Evolutionary conservation across 2,797 vertebrate genomes (phyloP).

Genomic region (Sebastes ruberrimus): DNA sequence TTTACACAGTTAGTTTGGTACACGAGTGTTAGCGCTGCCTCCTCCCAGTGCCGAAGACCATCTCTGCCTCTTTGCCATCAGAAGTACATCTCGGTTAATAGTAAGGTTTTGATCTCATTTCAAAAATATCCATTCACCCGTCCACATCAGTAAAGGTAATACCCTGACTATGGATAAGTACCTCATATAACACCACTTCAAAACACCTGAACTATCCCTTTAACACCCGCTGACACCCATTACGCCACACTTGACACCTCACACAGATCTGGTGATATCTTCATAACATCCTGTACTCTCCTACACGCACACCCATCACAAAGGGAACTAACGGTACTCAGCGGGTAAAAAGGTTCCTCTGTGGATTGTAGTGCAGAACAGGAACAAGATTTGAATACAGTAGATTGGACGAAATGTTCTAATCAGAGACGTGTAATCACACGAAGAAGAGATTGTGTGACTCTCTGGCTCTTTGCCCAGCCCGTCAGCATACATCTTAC

Average conservation of each 20-base stretch:
- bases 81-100: background rate
- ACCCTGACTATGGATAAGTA: too few relatives aligned
- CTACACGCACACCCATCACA: background rate
- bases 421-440: background rate
- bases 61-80: background rate
- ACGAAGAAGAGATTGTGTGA: background rate
- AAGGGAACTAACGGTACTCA: background rate
- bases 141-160: too few relatives aligned
- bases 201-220: too few relatives aligned
- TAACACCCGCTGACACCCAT: background rate
- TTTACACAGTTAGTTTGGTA: conserved; percentile 52
- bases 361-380: background rate
- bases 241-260: conserved; percentile 16
- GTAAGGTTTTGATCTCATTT: background rate
- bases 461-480: background rate
- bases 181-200: too few relatives aligned
- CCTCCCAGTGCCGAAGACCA: background rate
- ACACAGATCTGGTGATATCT: conserved; percentile 9
- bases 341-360: background rate
- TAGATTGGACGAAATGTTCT: background rate
- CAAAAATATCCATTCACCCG: too few relatives aligned
- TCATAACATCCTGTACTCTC: conserved; percentile 1
- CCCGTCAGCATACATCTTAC: background rate
- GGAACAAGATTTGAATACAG: background rate
- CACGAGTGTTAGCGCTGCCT: conserved; percentile 8